A percentile compares a stretch with the other conserved stretches of the same genome.
phyloP scores from a whole-genome alignment of 64 coral and sea anemone species.

The Montipora efflorescens region DNA sequence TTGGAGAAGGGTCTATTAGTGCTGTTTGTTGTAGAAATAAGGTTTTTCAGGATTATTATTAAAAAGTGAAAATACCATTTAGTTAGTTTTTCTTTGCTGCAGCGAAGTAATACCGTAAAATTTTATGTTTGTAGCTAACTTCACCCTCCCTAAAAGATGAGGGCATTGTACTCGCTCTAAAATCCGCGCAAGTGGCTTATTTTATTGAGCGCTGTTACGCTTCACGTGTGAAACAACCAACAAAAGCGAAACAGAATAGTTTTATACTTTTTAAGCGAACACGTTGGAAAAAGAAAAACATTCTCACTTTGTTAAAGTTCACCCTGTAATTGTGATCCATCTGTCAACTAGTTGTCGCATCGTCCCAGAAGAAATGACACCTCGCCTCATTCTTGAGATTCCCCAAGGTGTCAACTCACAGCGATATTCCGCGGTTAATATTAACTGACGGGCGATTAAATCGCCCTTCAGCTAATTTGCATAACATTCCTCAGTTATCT shows the following conservation, averaged over 20 bases:
- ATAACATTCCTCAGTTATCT: not conserved
- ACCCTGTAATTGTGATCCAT: no score
- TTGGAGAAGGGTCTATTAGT: no score
- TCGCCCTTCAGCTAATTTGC: not conserved
- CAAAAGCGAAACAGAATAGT: not conserved
- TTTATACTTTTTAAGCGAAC: not conserved
- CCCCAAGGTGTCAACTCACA: no score
- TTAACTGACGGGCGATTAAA: not conserved
- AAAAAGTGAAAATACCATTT: not conserved
- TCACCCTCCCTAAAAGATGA: not conserved
- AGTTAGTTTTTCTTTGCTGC: not conserved
- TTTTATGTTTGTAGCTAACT: not conserved
- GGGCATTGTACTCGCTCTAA: not conserved
- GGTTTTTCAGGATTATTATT: not conserved
- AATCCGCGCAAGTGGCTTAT: not conserved
- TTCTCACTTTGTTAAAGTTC: no score
- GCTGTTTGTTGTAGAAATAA: not conserved
- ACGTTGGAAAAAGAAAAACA: no score
- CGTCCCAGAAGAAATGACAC: no score
- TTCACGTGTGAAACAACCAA: not conserved
- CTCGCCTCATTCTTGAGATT: no score
- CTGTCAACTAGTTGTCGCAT: no score
- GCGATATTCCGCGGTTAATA: not conserved
- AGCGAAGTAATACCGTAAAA: not conserved
- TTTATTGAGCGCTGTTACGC: not conserved